Evolutionary conservation across 1,140 invertebrate genomes (phyloP), one percentile per base, ranked within the genome.

Genomic region (roundworm (Caenorhabditis elegans)): DNA sequence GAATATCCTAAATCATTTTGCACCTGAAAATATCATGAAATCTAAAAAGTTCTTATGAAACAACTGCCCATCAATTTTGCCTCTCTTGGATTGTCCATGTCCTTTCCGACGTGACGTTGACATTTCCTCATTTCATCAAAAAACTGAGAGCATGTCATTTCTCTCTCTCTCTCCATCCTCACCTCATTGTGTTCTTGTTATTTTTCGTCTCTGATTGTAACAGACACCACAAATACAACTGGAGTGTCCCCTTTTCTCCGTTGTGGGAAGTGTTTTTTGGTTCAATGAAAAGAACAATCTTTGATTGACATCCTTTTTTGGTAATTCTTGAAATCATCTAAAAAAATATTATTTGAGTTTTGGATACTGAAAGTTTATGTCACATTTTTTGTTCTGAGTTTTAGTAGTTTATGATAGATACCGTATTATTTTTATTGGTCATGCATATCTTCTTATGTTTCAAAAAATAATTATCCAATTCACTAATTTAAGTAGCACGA

Each of bases 51-150:
- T 5, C 15, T 15, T 8, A 15, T 15, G 39, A 15, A 15, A 43
- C 49, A 53, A 26, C 49, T 53, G 49, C 8, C 49, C 39, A 5
- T n/a, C n/a, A n/a, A n/a, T n/a, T n/a, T n/a, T n/a, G n/a, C 39
- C 39, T 43, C 39, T 43, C 39, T 15, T 5, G 5, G 5, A 15
- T 15, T 15, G 10, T 60, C 11, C 31, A 22, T 43, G 60, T 43
- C 26, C 19, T 22, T 43, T 60, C 28, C 43, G n/a, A n/a, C n/a
- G 60, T 70, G 60, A 70, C 60, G 60, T 70, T 34, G 60, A n/a
- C 60, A 70, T 70, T 70, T 70, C n/a, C n/a, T n/a, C 60, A 70
- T 39, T 70, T 70, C 60, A 70, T 70, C 34, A 65, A 65, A 65
- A 34, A 31, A 31, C 4, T 11, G n/a, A 39, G 60, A 70, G 60